A percentile compares a stretch with the other conserved stretches of the same genome.
These are phyloP conservation scores for Carassius gibelio DNA, from an alignment of 2,113 vertebrate species.

Conservation along the genomic window DNA sequence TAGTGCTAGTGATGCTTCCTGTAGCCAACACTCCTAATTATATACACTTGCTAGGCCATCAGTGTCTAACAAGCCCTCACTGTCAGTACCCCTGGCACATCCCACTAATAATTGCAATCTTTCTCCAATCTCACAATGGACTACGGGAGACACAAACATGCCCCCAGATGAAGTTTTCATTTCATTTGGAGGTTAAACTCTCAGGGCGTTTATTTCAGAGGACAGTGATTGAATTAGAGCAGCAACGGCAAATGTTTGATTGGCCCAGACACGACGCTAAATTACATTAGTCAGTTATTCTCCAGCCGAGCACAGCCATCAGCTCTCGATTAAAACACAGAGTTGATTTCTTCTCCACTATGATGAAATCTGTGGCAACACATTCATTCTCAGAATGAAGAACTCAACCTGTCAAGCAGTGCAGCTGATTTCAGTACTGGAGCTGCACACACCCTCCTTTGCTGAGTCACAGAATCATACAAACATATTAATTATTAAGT, in stretches of 20 bases:
- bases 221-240: conserved; percentile 55
- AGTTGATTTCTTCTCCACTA: conserved; percentile 52
- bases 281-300: conserved; percentile 59
- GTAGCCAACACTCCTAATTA: not conserved
- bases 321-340: conserved; percentile 56
- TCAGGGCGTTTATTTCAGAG: conserved; percentile 42
- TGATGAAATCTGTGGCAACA: conserved; percentile 37
- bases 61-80: conserved; percentile 3
- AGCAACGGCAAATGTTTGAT: conserved; percentile 44
- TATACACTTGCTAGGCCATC: not conserved
- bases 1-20: not conserved
- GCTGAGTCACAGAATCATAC: conserved; percentile 41
- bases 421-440: conserved; percentile 9
- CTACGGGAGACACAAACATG: conserved; percentile 24
- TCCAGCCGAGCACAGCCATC: conserved; percentile 55
- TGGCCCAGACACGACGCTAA: conserved; percentile 51
- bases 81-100: not conserved
- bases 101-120: conserved; percentile 3
- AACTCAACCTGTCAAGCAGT: conserved; percentile 25
- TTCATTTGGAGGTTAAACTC: conserved; percentile 43
- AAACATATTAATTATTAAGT: conserved; percentile 47
- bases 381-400: conserved; percentile 47
- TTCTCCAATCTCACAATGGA: not conserved
- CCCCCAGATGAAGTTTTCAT: conserved; percentile 42
- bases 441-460: conserved; percentile 7